Conservation (phyloP, 2,797 vertebrate species). For the Pseudochromis fuscus region DNA sequence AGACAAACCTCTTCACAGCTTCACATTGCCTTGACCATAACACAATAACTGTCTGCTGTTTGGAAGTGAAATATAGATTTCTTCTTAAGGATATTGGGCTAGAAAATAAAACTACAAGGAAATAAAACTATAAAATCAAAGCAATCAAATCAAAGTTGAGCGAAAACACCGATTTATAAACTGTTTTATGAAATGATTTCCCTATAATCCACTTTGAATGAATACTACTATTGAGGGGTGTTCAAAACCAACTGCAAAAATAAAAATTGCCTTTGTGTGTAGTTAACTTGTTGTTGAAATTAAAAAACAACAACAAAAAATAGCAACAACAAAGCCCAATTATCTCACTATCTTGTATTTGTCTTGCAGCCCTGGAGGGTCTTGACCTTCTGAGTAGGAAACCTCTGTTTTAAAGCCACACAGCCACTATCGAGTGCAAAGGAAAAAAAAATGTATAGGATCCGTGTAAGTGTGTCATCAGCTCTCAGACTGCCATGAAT, state of each 20-base stretch:
- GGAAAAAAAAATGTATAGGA: neutral
- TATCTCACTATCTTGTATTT: neutral
- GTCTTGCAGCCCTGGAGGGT: neutral
- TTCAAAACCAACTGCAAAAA: neutral
- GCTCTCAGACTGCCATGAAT: constrained; percentile 58
- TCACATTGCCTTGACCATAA: no score
- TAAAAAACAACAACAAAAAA: neutral
- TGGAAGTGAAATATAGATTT: neutral
- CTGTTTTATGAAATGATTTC: neutral
- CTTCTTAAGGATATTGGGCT: neutral
- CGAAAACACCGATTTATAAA: neutral
- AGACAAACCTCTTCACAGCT: neutral
- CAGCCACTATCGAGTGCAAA: neutral
- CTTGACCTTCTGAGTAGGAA: neutral
- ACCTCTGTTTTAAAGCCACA: constrained; percentile 1
- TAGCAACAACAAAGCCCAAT: neutral
- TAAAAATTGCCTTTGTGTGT: no score
- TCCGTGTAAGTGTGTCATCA: constrained; percentile 44
- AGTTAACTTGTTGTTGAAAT: no score
- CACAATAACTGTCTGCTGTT: neutral
- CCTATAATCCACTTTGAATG: neutral
- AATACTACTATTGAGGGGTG: neutral
- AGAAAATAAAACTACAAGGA: neutral
- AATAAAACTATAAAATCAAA: neutral
- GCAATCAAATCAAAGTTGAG: neutral